Evolutionary conservation across 2,113 vertebrate genomes (phyloP).

Genomic region (Albula goreensis): DNA sequence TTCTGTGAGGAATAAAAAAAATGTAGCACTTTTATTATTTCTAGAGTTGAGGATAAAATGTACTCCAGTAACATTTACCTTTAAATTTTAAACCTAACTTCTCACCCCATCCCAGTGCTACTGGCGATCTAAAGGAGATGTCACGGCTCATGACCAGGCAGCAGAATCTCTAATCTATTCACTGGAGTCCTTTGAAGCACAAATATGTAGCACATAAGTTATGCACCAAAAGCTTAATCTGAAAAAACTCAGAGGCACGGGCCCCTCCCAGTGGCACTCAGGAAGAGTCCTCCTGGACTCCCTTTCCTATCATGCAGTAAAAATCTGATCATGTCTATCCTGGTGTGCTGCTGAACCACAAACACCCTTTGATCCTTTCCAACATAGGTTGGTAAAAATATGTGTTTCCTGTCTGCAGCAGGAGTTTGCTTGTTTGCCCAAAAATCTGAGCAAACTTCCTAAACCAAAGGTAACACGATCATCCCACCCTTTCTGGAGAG

Average conservation of each 20-base stretch:
- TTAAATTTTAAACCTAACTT: neutral
- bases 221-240: neutral
- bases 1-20: neutral
- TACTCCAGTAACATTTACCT: neutral
- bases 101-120: neutral
- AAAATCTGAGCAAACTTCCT: neutral
- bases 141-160: neutral
- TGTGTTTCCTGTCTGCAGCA: neutral
- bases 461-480: neutral
- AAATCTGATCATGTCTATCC: neutral
- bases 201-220: neutral
- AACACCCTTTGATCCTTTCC: neutral
- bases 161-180: neutral
- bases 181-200: neutral
- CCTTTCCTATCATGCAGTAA: neutral
- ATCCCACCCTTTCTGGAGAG: conserved; percentile 5
- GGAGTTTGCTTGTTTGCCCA: neutral
- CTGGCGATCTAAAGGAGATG: neutral
- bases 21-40: neutral
- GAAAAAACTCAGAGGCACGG: neutral
- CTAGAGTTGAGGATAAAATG: neutral
- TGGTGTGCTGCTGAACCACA: neutral
- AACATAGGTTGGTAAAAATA: neutral
- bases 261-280: neutral
- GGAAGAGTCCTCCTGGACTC: no score